Conservation (phyloP, 2,888 invertebrate genomes). For the Euplagia quadripunctaria region DNA sequence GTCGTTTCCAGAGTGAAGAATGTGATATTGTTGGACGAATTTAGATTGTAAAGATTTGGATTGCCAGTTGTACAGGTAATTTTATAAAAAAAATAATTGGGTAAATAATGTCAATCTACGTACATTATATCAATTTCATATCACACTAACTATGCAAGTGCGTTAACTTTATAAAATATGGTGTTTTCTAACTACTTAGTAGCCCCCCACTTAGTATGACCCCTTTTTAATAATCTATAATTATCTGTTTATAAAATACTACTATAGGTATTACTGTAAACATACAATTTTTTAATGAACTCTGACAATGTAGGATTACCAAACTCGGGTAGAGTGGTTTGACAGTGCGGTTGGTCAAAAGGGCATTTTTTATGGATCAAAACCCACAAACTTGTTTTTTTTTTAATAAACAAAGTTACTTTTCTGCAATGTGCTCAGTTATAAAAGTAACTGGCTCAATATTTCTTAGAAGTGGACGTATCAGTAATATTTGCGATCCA, state of each 20-base stretch:
- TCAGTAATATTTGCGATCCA: no score
- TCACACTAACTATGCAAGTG: slow-evolving; percentile 72
- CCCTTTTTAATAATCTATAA: slow-evolving; percentile 26
- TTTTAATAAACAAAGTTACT: background rate
- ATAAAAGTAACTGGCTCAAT: background rate
- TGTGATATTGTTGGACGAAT: slow-evolving; percentile 68
- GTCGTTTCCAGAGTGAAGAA: slow-evolving; percentile 56
- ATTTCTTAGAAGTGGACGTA: background rate
- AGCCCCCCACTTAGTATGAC: slow-evolving; percentile 35
- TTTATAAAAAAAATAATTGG: slow-evolving; percentile 56
- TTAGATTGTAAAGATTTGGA: slow-evolving; percentile 52
- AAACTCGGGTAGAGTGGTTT: background rate
- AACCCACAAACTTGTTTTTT: background rate
- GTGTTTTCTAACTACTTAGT: slow-evolving; percentile 39
- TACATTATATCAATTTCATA: slow-evolving; percentile 85
- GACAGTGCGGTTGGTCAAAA: background rate
- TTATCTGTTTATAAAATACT: slow-evolving; percentile 9
- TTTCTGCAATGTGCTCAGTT: background rate
- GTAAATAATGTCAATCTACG: slow-evolving; percentile 82
- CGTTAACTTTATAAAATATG: slow-evolving; percentile 57
- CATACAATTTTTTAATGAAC: slow-evolving; percentile 7
- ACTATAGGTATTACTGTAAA: slow-evolving; percentile 29
- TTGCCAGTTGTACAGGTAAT: slow-evolving; percentile 69
- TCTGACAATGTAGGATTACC: background rate
- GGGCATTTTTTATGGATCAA: background rate